A percentile compares a stretch with the other conserved stretches of the same genome.
phyloP scores from a whole-genome alignment of 2,888 invertebrate genomes.

The Leucophora obtusa region DNA sequence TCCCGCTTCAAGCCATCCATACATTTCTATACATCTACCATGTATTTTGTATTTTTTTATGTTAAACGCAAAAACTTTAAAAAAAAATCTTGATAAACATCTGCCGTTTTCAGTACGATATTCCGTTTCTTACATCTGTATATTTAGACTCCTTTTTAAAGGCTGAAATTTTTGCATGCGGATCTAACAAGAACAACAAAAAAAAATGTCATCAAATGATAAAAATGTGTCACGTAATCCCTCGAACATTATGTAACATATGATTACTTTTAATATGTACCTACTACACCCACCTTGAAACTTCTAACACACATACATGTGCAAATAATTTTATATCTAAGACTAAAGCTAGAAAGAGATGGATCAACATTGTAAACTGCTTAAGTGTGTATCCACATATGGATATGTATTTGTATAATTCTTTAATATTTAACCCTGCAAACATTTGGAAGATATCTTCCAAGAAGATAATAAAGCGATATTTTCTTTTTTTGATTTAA shows the following conservation, averaged over 20 bases:
- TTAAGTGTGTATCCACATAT: not conserved
- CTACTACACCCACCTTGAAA: not conserved
- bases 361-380: not conserved
- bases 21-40: not conserved
- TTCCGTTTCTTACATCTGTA: slow-evolving; percentile 1
- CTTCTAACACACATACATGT: not conserved
- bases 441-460: too few relatives aligned
- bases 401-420: not conserved
- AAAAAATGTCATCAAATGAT: slow-evolving; percentile 58
- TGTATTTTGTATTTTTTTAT: slow-evolving; percentile 16
- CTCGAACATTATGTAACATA: slow-evolving; percentile 63
- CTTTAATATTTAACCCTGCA: too few relatives aligned
- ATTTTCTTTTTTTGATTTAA: too few relatives aligned
- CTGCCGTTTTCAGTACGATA: slow-evolving; percentile 22
- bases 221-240: slow-evolving; percentile 64
- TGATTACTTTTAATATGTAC: slow-evolving; percentile 51
- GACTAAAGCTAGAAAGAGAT: not conserved
- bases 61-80: slow-evolving; percentile 11
- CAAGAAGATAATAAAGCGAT: too few relatives aligned
- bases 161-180: slow-evolving; percentile 4
- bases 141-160: slow-evolving; percentile 23
- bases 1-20: not conserved
- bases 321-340: not conserved
- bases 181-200: slow-evolving; percentile 24
- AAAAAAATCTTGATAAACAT: slow-evolving; percentile 18